Base-by-base conservation (phyloP, 2,113 vertebrate species). In the Nothocercus nigrocapillus region DNA sequence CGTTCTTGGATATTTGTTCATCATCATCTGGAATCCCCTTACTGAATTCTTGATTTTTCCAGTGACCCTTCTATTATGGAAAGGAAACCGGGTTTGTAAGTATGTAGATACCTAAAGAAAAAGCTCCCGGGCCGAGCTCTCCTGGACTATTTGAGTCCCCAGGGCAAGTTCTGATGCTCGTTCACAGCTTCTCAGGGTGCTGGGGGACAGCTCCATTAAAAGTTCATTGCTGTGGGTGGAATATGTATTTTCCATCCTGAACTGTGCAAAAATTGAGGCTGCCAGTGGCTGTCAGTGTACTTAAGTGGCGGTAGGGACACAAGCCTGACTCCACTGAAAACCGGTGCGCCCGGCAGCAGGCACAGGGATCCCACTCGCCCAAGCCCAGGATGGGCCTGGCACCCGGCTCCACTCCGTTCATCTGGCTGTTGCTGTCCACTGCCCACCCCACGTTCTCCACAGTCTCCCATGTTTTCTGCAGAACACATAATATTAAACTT, bases 361-460 rank as follows among this genome's bases (percentile, higher is more conserved):
- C 28, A 15, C 0, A 2, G 17, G 5, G 5, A 7, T 56, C 28
- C 3, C 1, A n/a, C 77, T 38, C 15, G 25, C 54, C 16, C 45
- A 4, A 7, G 7, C 18, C 21, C 70, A 27, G 34, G 34, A 7
- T 20, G 7, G 73, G 44, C 49, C 28, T 30, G 36, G 40, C 69
- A 5, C 20, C 13, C 0, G 0, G 27, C n/a, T 77, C 7, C 40
- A 42, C 42, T 36, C 28, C 0, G 0, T 22, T 38, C 0, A 0
- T 22, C 44, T 0, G 2, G 53, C 1, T 1, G 30, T 49, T 76
- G 34, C 49, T 62, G 30, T 5, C 40, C 36, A n/a, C 27, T 19
- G 20, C 1, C 30, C 30, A 74, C 51, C 19, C 12, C 54, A 58
- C 18, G 28, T 58, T 58, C 54, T 19, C 54, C 49, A 49, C 49